Evolutionary conservation across 2,113 vertebrate genomes (phyloP).

Genomic region (Chionomys nivalis): DNA sequence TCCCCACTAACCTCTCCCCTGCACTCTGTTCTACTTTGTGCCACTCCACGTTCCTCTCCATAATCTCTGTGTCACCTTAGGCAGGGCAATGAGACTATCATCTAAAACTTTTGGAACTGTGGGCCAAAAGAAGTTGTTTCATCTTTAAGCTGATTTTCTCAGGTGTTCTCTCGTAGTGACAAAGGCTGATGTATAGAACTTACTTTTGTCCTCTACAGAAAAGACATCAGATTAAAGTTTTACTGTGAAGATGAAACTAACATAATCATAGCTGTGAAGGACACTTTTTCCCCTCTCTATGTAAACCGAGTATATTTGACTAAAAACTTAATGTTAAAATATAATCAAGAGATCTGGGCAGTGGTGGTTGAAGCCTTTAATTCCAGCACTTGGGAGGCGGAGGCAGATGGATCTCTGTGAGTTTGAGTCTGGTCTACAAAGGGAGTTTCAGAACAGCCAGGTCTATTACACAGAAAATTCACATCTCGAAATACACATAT

Average conservation of each 20-base stretch:
- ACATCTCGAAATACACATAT: neutral
- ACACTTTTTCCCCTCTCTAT: neutral
- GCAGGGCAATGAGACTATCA: too few relatives aligned
- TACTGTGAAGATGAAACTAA: neutral
- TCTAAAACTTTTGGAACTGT: neutral
- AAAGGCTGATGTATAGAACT: neutral
- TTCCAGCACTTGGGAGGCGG: neutral
- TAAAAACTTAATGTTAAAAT: neutral
- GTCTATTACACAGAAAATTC: neutral
- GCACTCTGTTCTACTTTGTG: neutral
- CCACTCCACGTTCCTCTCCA: too few relatives aligned
- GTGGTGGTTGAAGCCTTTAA: neutral
- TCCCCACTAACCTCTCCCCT: too few relatives aligned
- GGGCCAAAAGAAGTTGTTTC: neutral
- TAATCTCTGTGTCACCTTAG: neutral
- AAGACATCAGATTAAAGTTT: slow-evolving; percentile 35
- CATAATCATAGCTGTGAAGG: slow-evolving; percentile 16
- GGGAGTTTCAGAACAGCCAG: neutral
- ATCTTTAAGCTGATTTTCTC: neutral
- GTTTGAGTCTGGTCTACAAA: too few relatives aligned
- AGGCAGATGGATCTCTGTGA: too few relatives aligned
- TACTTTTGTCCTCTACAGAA: slow-evolving; percentile 41
- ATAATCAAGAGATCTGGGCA: neutral
- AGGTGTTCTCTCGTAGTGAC: neutral
- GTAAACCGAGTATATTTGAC: neutral